phyloP scores from a whole-genome alignment of 2,888 invertebrate genomes.

The Lamproptera curius region DNA sequence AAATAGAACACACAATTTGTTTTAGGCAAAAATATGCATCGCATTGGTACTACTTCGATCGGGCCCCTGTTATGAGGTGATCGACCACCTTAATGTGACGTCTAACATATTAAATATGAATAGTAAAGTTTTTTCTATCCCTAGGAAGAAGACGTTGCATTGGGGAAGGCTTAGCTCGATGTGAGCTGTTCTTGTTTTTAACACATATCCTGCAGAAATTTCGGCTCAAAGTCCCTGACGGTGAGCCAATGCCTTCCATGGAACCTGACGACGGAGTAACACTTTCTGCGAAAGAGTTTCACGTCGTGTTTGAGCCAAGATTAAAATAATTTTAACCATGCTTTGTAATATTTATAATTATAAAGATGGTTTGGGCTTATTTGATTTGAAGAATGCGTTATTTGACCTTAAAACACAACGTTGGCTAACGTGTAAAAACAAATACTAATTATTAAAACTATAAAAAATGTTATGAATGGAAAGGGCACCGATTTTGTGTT shows the following conservation, averaged over 20 bases:
- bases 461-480: too few species aligned
- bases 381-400: too few species aligned
- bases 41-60: too few species aligned
- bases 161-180: slow-evolving; percentile 85
- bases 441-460: too few species aligned
- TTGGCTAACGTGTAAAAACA: too few species aligned
- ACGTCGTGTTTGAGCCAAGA: slow-evolving; percentile 56
- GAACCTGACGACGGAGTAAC: slow-evolving; percentile 77
- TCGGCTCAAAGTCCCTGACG: slow-evolving; percentile 49
- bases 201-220: slow-evolving; percentile 86
- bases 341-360: neutral
- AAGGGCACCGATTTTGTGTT: too few species aligned
- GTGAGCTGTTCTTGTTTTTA: slow-evolving; percentile 87
- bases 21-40: too few species aligned
- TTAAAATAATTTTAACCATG: slow-evolving; percentile 19
- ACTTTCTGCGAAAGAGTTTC: slow-evolving; percentile 75
- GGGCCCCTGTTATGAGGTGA: too few species aligned
- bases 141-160: slow-evolving; percentile 88
- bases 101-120: neutral
- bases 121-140: neutral
- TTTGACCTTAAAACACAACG: too few species aligned
- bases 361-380: too few species aligned
- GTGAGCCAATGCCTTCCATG: slow-evolving; percentile 54
- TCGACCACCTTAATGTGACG: neutral
- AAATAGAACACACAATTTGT: too few species aligned